A percentile compares a stretch with the other conserved stretches of the same genome.
These are phyloP conservation scores for Oithona nana DNA, from an alignment of 2,888 invertebrate genomes.

Conservation along the genomic window DNA sequence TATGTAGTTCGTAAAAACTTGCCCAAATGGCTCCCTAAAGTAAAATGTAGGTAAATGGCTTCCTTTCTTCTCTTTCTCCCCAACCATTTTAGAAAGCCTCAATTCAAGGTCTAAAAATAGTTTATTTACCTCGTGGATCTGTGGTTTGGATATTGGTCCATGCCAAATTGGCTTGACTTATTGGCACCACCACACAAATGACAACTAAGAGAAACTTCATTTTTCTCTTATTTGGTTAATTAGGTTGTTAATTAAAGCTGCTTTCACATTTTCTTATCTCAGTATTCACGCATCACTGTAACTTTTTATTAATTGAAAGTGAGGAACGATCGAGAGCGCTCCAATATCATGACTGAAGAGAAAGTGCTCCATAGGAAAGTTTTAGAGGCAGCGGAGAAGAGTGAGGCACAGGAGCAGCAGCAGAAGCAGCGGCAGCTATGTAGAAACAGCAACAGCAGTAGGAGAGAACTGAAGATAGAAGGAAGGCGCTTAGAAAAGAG, in stretches of 20 bases:
- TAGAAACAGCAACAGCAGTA: not conserved
- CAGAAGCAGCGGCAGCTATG: not conserved
- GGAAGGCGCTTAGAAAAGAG: not conserved
- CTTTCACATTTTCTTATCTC: not conserved
- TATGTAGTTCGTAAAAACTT: too few relatives aligned
- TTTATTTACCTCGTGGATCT: not conserved
- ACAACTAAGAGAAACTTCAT: not conserved
- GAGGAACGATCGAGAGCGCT: not conserved
- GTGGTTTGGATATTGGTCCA: not conserved
- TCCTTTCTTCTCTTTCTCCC: too few relatives aligned
- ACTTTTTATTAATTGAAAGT: not conserved
- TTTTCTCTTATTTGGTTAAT: too few relatives aligned
- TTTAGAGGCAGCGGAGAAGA: not conserved
- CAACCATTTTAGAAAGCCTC: too few relatives aligned
- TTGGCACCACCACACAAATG: not conserved
- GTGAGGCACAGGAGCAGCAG: not conserved
- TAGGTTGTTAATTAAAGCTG: too few relatives aligned
- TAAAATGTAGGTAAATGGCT: too few relatives aligned
- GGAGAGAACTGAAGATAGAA: not conserved
- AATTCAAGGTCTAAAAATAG: too few relatives aligned
- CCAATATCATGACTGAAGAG: not conserved
- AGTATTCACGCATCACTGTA: not conserved
- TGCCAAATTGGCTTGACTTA: not conserved
- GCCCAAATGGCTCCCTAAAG: too few relatives aligned
- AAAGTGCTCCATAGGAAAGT: not conserved